A percentile compares a stretch with the other conserved stretches of the same genome.
These are phyloP conservation scores for Mythimna lalbum DNA, from an alignment of 2,888 invertebrate genomes.

Conservation along the genomic window DNA sequence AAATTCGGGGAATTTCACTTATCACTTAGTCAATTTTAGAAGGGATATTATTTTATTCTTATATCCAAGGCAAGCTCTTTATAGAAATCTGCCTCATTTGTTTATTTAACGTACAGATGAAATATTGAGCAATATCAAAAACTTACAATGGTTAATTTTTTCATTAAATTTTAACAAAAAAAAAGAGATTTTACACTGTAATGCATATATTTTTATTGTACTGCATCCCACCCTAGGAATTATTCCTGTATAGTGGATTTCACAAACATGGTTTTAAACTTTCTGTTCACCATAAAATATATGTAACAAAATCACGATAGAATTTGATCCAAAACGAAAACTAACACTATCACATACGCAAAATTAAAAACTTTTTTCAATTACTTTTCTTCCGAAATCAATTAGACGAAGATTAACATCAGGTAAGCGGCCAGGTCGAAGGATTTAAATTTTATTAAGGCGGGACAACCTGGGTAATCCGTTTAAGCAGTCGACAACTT, in stretches of 20 bases:
- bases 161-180: neutral
- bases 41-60: neutral
- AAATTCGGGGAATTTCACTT: slow-evolving; percentile 10
- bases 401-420: neutral
- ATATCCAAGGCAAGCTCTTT: neutral
- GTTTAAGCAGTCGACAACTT: no score
- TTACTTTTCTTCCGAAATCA: neutral
- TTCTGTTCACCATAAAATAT: no score
- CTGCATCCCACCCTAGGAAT: no score
- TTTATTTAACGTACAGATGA: neutral
- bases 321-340: neutral
- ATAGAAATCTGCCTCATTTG: neutral
- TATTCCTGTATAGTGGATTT: no score
- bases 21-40: neutral
- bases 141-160: no score
- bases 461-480: no score
- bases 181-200: neutral
- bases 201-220: no score
- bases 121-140: neutral
- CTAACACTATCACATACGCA: neutral
- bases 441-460: no score
- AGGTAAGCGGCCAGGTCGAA: no score
- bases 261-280: neutral
- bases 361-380: neutral
- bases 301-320: no score